Conservation (phyloP, 2,797 vertebrate genomes). For the Pampus argenteus region DNA sequence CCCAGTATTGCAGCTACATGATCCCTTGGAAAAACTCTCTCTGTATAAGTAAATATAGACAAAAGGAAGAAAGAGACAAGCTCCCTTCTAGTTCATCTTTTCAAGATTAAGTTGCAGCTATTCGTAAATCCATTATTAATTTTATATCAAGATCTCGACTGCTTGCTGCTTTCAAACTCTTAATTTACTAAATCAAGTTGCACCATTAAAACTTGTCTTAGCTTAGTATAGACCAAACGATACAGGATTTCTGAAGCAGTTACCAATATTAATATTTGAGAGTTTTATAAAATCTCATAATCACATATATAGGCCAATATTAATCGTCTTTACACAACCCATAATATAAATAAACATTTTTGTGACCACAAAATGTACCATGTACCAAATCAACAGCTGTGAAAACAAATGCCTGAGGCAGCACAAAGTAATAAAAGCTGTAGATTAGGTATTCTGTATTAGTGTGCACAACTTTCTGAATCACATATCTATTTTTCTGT, state of each 20-base stretch:
- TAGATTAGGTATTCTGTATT: neutral
- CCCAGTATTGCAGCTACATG: slow-evolving; percentile 1
- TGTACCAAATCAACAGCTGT: too few species aligned
- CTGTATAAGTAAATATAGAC: neutral
- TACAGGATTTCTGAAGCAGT: too few species aligned
- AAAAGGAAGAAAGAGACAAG: neutral
- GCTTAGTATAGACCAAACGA: too few species aligned
- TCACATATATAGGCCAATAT: too few species aligned
- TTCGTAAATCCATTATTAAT: neutral
- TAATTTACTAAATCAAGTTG: neutral
- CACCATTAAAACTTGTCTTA: neutral
- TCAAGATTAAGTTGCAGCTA: neutral
- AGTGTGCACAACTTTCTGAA: neutral
- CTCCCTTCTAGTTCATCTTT: neutral
- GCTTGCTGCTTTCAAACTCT: neutral
- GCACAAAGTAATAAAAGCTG: too few species aligned
- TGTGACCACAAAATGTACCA: too few species aligned
- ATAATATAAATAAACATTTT: too few species aligned
- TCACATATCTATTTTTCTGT: neutral
- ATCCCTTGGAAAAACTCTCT: neutral
- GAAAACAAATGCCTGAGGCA: too few species aligned
- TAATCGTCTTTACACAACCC: too few species aligned
- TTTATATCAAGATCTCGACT: too few species aligned
- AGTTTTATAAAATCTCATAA: too few species aligned
- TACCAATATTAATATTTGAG: too few species aligned